These are phyloP conservation scores for Ailuropoda melanoleuca DNA, from an alignment of 2,113 vertebrate species.

Conservation along the genomic window DNA sequence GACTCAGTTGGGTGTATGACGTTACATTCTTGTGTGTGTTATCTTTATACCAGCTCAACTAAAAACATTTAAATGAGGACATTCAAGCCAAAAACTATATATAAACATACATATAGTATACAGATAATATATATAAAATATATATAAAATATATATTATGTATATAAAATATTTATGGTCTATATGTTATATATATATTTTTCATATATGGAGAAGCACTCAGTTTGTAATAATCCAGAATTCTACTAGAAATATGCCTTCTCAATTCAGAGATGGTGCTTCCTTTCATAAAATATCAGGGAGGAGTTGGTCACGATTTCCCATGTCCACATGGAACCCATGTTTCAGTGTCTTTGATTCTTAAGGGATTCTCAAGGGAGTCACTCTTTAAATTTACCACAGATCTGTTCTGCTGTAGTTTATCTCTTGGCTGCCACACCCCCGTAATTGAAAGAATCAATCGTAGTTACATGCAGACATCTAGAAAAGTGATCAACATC, in stretches of 20 bases:
- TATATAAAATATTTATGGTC: background rate
- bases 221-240: background rate
- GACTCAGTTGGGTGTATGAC: background rate
- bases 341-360: background rate
- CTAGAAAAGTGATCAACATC: background rate
- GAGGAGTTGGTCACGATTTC: background rate
- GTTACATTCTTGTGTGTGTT: background rate
- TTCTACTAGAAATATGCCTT: background rate
- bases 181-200: background rate
- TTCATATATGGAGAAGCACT: background rate
- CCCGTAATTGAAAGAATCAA: background rate
- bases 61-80: background rate
- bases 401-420: background rate
- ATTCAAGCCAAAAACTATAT: background rate
- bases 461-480: background rate
- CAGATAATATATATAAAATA: background rate
- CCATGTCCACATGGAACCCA: background rate
- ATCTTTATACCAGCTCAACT: background rate
- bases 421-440: background rate
- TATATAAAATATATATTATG: background rate
- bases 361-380: background rate
- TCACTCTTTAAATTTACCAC: background rate
- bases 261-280: background rate
- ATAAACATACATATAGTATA: background rate
- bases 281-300: background rate